Evolutionary conservation across 2,888 invertebrate genomes (phyloP), one percentile per base, ranked within the genome.

Genomic region (Oasisia sp.): DNA sequence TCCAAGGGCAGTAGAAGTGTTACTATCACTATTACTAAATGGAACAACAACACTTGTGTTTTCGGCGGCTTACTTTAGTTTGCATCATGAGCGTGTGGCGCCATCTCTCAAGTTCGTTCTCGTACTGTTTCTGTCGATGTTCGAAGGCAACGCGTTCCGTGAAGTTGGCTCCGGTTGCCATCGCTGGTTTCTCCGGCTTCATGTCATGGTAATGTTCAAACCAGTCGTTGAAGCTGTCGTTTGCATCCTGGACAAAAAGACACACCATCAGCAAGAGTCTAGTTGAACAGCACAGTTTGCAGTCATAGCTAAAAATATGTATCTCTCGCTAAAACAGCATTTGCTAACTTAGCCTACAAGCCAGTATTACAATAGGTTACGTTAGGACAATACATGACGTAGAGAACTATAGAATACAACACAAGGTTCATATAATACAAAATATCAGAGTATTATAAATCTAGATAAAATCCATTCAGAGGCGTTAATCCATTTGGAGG

Each of bases 191-290:
- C 27, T 94, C 93, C 0, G 99, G 99, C 96, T 98, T 97, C 0
- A 97, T 97, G 95, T 98, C 98, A 95, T 98, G 97, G 94, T 97
- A 98, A 95, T 98, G 97, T 94, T 98, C 97, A 94, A 98, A 98
- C 99, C 99, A 99, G 94, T 98, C 98, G 93, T 98, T 97, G 96
- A 98, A 99, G 11, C 98, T 97, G 96, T 99, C 98, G 93, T 98
- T 97, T 5, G 98, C 98, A 95, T 98, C 98, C 97, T 97, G 94
- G 2, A 56, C n/a, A 32, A 45, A 45, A 19, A 56, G n/a, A 14
- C 5, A 50, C 50, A 8, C 1, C 14, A 38, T 38, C 38, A 38
- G 38, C 38, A 38, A 38, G 38, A 38, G 38, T 38, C 38, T 4
- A 38, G 4, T 38, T 38, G 4, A 38, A 38, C 38, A 38, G 38